phyloP scores from a whole-genome alignment of 2,113 vertebrate genomes.

The Gila orcuttii region DNA sequence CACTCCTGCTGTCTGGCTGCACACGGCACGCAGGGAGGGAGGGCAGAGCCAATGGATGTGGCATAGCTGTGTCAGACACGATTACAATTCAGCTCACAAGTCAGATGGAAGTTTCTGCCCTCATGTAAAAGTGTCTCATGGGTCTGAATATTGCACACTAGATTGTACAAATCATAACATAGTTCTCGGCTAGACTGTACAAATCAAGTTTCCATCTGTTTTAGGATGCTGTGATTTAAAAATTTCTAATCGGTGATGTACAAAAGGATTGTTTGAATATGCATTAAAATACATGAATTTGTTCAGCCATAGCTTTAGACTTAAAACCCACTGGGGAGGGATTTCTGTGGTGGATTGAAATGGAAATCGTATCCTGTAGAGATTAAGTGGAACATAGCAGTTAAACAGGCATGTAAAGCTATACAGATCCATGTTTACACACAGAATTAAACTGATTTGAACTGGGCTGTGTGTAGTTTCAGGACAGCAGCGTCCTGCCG shows the following conservation, averaged over 20 bases:
- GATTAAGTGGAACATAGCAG: conserved; percentile 12
- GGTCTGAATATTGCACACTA: not conserved
- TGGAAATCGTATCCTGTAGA: conserved; percentile 14
- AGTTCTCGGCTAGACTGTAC: not conserved
- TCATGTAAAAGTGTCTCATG: not conserved
- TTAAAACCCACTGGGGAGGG: not conserved
- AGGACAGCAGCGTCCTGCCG: not conserved
- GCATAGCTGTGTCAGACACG: conserved; percentile 44
- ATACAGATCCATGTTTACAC: conserved; percentile 24
- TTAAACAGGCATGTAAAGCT: conserved; percentile 25
- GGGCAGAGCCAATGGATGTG: not conserved
- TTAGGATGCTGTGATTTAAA: not conserved
- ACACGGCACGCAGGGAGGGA: conserved; percentile 15
- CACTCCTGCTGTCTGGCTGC: conserved; percentile 16
- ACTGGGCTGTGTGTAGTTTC: conserved; percentile 4
- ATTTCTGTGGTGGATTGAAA: conserved; percentile 28
- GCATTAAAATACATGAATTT: not conserved
- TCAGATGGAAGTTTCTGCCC: conserved; percentile 8
- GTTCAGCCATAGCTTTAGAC: not conserved
- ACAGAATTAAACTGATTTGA: conserved; percentile 28
- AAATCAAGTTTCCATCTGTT: not conserved
- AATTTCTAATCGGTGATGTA: not conserved
- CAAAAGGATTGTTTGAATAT: not conserved
- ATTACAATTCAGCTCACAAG: conserved; percentile 31
- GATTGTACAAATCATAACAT: not conserved